phyloP scores from a whole-genome alignment of 2,797 vertebrate species.

The Allobates femoralis region DNA sequence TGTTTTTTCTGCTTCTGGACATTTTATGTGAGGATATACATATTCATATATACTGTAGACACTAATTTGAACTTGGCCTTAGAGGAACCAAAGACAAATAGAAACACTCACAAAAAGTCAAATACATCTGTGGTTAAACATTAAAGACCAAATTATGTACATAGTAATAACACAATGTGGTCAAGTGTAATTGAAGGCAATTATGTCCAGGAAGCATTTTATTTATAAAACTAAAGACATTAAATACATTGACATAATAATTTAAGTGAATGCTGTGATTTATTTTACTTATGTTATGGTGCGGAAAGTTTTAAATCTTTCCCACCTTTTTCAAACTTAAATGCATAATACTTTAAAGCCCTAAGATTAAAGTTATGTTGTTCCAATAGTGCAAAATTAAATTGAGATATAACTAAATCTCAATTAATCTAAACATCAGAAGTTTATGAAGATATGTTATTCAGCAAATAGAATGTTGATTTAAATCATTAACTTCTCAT shows the following conservation, averaged over 20 bases:
- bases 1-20: too few relatives aligned
- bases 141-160: neutral
- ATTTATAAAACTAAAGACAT: neutral
- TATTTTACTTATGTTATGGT: neutral
- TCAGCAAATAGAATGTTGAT: neutral
- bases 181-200: neutral
- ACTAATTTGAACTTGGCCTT: too few relatives aligned
- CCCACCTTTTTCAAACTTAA: neutral
- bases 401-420: neutral
- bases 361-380: conserved; percentile 2
- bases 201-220: neutral
- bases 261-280: neutral
- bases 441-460: neutral
- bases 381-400: neutral
- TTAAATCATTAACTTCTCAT: neutral
- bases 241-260: neutral
- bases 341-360: neutral
- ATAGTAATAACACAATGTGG: neutral
- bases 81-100: too few relatives aligned
- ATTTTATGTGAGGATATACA: too few relatives aligned
- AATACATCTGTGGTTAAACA: neutral
- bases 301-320: conserved; percentile 4
- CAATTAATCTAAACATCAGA: neutral
- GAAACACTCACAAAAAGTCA: neutral
- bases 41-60: too few relatives aligned